Evolutionary conservation across 1,140 invertebrate species (phyloP).

Genomic region (Drosophila tristis): DNA sequence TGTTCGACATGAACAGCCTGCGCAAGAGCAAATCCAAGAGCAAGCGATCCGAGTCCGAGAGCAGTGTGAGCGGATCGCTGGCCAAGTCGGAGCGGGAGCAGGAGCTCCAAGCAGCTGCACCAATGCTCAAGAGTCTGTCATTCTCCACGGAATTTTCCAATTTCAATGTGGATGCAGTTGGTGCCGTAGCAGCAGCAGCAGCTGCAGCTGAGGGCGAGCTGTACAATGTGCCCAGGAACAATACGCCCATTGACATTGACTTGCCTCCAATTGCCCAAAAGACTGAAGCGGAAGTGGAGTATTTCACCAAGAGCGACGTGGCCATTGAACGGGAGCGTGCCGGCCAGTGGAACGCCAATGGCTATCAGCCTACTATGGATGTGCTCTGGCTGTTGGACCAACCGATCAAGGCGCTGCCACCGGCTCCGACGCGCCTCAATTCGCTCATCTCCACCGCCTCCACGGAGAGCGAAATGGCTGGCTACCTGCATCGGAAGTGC

Average conservation of each 20-base stretch:
- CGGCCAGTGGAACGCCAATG: conserved; percentile 36
- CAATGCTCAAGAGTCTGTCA: conserved; percentile 70
- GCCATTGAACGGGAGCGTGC: conserved; percentile 61
- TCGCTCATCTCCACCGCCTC: conserved; percentile 65
- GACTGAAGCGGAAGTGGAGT: conserved; percentile 73
- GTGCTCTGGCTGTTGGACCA: conserved; percentile 62
- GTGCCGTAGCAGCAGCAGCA: background rate
- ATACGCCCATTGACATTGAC: conserved; percentile 79
- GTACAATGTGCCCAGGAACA: conserved; percentile 86
- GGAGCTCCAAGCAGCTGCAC: conserved; percentile 58
- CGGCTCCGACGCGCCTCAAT: conserved; percentile 43
- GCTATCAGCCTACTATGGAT: conserved; percentile 69
- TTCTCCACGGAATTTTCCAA: conserved; percentile 74
- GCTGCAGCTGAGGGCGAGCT: conserved; percentile 43
- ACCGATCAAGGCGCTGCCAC: conserved; percentile 21
- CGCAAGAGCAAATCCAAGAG: conserved; percentile 66
- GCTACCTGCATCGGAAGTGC: conserved; percentile 67
- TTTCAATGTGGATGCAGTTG: conserved; percentile 48
- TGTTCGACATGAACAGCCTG: conserved; percentile 74
- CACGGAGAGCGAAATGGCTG: conserved; percentile 71
- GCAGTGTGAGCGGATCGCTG: conserved; percentile 37
- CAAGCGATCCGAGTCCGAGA: conserved; percentile 72
- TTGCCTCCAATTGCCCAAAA: conserved; percentile 62
- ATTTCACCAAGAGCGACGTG: conserved; percentile 75
- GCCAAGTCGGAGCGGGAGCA: conserved; percentile 50